phyloP scores from a whole-genome alignment of 2,113 vertebrate species.

The Paratilapia polleni region DNA sequence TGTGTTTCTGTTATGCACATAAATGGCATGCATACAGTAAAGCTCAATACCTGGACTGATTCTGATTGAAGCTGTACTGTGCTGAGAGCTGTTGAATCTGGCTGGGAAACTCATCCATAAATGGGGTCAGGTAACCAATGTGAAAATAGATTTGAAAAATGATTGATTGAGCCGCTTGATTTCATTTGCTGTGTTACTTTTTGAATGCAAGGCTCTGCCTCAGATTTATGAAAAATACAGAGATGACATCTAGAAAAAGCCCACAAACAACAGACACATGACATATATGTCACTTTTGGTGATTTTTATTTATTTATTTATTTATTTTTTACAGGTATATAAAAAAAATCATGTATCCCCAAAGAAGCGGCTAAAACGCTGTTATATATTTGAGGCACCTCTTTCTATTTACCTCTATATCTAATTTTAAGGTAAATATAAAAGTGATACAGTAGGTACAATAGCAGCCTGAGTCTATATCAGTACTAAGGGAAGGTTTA shows the following conservation, averaged over 20 bases:
- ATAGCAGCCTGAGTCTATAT: not conserved
- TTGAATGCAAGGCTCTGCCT: too few species aligned
- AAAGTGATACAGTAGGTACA: not conserved
- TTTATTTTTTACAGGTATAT: too few species aligned
- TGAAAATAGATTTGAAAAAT: too few species aligned
- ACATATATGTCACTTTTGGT: not conserved
- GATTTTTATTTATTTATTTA: too few species aligned
- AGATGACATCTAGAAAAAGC: too few species aligned
- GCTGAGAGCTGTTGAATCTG: too few species aligned
- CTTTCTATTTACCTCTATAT: not conserved
- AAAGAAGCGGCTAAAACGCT: not conserved
- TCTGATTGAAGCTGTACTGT: too few species aligned
- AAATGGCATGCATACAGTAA: not conserved
- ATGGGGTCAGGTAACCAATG: too few species aligned
- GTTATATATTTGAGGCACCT: not conserved
- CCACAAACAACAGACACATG: fast-evolving
- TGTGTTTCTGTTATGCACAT: not conserved
- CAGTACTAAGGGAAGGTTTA: not conserved
- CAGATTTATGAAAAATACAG: too few species aligned
- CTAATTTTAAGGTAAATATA: not conserved
- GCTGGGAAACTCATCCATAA: too few species aligned
- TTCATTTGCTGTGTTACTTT: too few species aligned
- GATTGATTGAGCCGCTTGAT: too few species aligned
- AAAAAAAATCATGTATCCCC: not conserved
- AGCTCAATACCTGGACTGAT: not conserved